These are phyloP conservation scores for Atopsyche davidsoni DNA, from an alignment of 1,140 invertebrate genomes.

Conservation along the genomic window DNA sequence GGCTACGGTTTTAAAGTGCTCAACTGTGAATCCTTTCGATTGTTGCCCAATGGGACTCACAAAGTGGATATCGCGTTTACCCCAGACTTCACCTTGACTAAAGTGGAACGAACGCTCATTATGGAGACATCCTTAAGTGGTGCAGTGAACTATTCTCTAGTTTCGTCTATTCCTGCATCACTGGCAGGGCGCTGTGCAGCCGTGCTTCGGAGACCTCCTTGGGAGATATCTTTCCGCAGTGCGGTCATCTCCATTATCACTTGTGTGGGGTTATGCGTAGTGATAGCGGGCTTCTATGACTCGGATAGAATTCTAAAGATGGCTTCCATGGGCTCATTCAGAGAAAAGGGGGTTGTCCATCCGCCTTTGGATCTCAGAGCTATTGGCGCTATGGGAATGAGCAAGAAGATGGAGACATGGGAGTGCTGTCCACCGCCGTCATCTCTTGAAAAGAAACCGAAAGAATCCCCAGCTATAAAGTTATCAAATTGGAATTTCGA, in stretches of 20 bases:
- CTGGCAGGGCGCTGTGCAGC: slow-evolving; percentile 67
- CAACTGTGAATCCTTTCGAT: slow-evolving; percentile 74
- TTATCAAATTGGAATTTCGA: slow-evolving; percentile 22
- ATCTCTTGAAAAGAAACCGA: slow-evolving; percentile 22
- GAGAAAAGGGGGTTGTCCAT: slow-evolving; percentile 20
- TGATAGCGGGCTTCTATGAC: slow-evolving; percentile 27
- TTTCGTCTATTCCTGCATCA: slow-evolving; percentile 73
- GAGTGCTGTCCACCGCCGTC: slow-evolving; percentile 17
- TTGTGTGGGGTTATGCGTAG: slow-evolving; percentile 29
- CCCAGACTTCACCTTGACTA: slow-evolving; percentile 85
- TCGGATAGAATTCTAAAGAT: slow-evolving; percentile 27
- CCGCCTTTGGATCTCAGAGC: slow-evolving; percentile 26
- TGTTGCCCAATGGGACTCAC: slow-evolving; percentile 75
- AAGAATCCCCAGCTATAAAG: slow-evolving; percentile 12
- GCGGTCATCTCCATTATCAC: slow-evolving; percentile 32
- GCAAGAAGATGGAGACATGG: slow-evolving; percentile 22
- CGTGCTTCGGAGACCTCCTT: slow-evolving; percentile 68
- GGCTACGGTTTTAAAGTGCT: slow-evolving; percentile 83
- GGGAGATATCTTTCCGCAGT: slow-evolving; percentile 68
- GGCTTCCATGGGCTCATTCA: slow-evolving; percentile 12
- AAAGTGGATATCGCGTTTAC: slow-evolving; percentile 89
- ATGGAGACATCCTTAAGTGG: slow-evolving; percentile 54
- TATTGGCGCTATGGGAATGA: slow-evolving; percentile 23
- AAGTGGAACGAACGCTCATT: slow-evolving; percentile 60
- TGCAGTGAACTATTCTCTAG: slow-evolving; percentile 65